A percentile compares a stretch with the other conserved stretches of the same genome.
These are phyloP conservation scores for Microtus montanus DNA, from an alignment of 2,113 vertebrate genomes.

Conservation along the genomic window DNA sequence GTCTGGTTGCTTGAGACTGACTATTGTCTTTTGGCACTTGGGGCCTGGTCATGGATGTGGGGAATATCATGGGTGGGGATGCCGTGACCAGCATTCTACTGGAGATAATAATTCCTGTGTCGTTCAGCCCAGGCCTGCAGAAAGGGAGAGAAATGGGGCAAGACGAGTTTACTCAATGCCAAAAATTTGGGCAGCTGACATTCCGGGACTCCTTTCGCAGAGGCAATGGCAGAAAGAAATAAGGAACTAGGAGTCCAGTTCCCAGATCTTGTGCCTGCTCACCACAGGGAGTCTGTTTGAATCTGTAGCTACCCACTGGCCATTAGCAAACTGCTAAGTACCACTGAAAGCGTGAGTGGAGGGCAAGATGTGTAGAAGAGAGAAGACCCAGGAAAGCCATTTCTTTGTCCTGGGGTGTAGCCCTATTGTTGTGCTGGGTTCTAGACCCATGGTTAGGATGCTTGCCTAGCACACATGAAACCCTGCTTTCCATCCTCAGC, in stretches of 20 bases:
- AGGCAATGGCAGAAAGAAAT: background rate
- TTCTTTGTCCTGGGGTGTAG: background rate
- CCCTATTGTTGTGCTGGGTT: too few relatives aligned
- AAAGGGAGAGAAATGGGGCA: background rate
- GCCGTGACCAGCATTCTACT: accelerated
- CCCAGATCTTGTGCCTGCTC: background rate
- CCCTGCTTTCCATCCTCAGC: background rate
- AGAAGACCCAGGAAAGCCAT: background rate
- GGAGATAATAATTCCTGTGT: accelerated
- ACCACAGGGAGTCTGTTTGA: too few relatives aligned
- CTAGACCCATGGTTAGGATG: too few relatives aligned
- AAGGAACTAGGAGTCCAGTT: background rate
- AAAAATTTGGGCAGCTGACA: background rate
- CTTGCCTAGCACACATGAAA: background rate
- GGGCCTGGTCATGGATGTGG: too few relatives aligned
- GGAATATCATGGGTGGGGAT: background rate
- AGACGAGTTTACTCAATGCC: background rate
- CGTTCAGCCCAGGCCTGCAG: accelerated
- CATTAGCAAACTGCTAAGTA: background rate
- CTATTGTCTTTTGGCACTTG: background rate
- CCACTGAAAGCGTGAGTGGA: background rate
- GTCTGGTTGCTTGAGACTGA: background rate
- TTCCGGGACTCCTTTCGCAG: background rate
- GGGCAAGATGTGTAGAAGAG: background rate
- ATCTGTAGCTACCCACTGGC: background rate